Evolutionary conservation across 2,113 vertebrate genomes (phyloP).

Genomic region (Eidolon helvum): DNA sequence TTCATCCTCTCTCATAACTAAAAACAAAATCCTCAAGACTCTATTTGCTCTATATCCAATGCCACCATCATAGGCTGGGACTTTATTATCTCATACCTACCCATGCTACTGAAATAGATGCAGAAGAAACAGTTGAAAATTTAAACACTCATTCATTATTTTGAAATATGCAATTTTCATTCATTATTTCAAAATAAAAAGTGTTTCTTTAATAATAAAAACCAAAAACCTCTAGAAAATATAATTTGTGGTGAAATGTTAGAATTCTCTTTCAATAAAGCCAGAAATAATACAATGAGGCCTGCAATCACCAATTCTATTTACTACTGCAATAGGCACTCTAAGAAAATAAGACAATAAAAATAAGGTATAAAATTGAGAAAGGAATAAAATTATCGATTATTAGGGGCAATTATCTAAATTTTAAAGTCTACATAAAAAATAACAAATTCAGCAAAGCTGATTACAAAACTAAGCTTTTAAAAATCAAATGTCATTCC

Average conservation of each 20-base stretch:
- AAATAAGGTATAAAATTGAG: background rate
- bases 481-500: background rate
- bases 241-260: background rate
- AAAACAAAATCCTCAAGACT: background rate
- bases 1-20: background rate
- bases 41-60: background rate
- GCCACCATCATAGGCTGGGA: background rate
- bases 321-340: background rate
- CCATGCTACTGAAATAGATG: background rate
- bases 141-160: background rate
- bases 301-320: background rate
- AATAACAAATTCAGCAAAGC: background rate
- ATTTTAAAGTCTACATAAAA: background rate
- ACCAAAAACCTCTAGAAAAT: background rate
- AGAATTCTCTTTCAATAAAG: slow-evolving; percentile 1
- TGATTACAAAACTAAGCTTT: background rate
- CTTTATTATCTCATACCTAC: background rate
- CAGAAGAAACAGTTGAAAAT: background rate
- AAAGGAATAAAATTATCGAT: background rate
- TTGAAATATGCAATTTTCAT: background rate
- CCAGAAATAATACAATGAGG: background rate
- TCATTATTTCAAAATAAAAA: slow-evolving; percentile 2
- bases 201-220: background rate
- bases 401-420: background rate
- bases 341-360: background rate